phyloP scores from a whole-genome alignment of 2,888 invertebrate genomes.

The Corythucha ciliata region DNA sequence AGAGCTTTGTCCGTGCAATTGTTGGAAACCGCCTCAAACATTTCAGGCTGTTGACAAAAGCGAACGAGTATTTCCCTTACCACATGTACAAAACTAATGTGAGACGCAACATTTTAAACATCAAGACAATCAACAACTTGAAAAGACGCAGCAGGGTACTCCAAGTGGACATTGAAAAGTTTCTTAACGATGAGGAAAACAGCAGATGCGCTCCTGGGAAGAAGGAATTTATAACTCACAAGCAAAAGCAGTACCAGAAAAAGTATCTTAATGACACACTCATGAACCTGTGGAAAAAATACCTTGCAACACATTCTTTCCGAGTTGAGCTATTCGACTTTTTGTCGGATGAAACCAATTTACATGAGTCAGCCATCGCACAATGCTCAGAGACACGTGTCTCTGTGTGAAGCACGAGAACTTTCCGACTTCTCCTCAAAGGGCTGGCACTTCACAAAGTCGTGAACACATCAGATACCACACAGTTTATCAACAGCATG shows the following conservation, averaged over 20 bases:
- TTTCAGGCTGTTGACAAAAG: conserved; percentile 1
- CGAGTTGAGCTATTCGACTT: conserved; percentile 9
- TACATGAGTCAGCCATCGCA: not conserved
- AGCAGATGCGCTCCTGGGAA: conserved; percentile 8
- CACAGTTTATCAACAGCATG: conserved; percentile 5
- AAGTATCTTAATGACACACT: conserved; percentile 16
- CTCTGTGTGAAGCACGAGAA: conserved; percentile 12
- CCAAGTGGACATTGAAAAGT: conserved; percentile 10
- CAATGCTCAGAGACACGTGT: conserved; percentile 17
- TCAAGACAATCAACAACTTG: not conserved
- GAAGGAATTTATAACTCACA: conserved; percentile 1
- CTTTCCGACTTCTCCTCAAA: not conserved
- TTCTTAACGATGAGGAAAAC: conserved; percentile 10
- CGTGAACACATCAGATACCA: not conserved
- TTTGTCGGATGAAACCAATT: conserved; percentile 10
- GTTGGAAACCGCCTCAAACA: not conserved
- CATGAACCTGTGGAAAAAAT: conserved; percentile 10
- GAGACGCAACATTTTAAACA: conserved; percentile 3
- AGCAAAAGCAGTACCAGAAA: conserved; percentile 11
- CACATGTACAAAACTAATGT: conserved; percentile 6
- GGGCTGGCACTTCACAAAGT: conserved; percentile 3
- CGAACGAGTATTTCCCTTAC: conserved; percentile 10
- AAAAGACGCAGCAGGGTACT: not conserved
- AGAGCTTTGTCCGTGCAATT: conserved; percentile 6
- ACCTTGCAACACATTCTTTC: not conserved